Evolutionary conservation across 1,140 invertebrate genomes (phyloP).

Genomic region (Panagrolaimus sp.): DNA sequence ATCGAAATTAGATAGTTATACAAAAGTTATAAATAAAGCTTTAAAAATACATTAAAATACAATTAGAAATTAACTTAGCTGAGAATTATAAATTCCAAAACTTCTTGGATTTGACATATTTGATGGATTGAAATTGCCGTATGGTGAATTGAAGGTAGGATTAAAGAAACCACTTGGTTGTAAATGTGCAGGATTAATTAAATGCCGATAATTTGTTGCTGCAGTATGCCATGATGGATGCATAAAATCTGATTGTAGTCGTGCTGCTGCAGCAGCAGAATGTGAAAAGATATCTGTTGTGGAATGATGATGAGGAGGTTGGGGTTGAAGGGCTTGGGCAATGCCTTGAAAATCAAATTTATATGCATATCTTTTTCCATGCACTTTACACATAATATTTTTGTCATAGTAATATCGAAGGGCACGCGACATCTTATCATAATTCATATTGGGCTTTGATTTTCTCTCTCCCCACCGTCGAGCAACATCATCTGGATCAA

Average conservation of each 20-base stretch:
- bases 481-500: constrained; percentile 94
- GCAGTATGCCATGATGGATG: constrained; percentile 35
- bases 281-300: constrained; percentile 28
- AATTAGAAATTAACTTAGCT: background rate
- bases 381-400: constrained; percentile 96
- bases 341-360: constrained; percentile 60
- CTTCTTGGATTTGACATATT: background rate
- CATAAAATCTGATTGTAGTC: constrained; percentile 32
- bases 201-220: constrained; percentile 35
- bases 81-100: constrained; percentile 10
- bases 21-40: too few species aligned
- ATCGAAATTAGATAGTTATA: too few species aligned
- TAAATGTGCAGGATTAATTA: constrained; percentile 41
- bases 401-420: constrained; percentile 96
- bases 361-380: constrained; percentile 71
- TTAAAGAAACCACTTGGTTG: constrained; percentile 17
- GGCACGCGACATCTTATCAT: constrained; percentile 93
- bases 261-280: constrained; percentile 17
- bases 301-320: constrained; percentile 22
- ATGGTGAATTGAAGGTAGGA: constrained; percentile 3
- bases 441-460: constrained; percentile 99
- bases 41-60: too few species aligned
- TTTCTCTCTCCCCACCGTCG: constrained; percentile 93
- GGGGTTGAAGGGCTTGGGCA: constrained; percentile 51
- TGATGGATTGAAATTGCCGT: background rate